phyloP scores from a whole-genome alignment of 2,888 invertebrate genomes.

The Amiota minor region DNA sequence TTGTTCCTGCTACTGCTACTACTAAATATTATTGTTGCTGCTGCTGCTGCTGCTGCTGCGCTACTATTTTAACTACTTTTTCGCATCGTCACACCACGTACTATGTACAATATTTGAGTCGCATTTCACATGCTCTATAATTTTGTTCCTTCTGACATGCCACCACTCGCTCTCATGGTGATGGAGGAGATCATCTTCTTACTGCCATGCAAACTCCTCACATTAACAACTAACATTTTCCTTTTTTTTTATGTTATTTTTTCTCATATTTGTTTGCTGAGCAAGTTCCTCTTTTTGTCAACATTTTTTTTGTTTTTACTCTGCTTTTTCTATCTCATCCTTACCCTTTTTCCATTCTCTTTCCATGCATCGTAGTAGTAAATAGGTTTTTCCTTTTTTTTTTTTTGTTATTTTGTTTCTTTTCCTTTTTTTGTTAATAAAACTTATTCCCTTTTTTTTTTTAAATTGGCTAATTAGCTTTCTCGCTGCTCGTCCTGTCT shows the following conservation, averaged over 20 bases:
- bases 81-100: constrained; percentile 18
- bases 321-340: no score
- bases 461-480: constrained; percentile 55
- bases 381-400: not conserved
- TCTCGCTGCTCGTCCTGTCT: constrained; percentile 30
- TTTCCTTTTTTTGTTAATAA: constrained; percentile 11
- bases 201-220: not conserved
- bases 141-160: constrained; percentile 17
- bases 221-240: constrained; percentile 38
- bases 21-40: not conserved
- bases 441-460: constrained; percentile 40
- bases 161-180: not conserved
- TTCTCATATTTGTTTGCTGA: not conserved
- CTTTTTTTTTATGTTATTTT: not conserved
- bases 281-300: not conserved
- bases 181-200: not conserved
- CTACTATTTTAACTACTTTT: constrained; percentile 6
- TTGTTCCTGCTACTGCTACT: not conserved
- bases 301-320: not conserved
- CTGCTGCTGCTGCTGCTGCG: not conserved
- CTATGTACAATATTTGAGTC: not conserved
- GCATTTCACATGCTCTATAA: constrained; percentile 23
- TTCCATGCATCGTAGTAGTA: not conserved
- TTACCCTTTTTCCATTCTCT: no score
- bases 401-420: not conserved